phyloP scores from a whole-genome alignment of 2,888 invertebrate genomes.

The Nomada ferruginata region DNA sequence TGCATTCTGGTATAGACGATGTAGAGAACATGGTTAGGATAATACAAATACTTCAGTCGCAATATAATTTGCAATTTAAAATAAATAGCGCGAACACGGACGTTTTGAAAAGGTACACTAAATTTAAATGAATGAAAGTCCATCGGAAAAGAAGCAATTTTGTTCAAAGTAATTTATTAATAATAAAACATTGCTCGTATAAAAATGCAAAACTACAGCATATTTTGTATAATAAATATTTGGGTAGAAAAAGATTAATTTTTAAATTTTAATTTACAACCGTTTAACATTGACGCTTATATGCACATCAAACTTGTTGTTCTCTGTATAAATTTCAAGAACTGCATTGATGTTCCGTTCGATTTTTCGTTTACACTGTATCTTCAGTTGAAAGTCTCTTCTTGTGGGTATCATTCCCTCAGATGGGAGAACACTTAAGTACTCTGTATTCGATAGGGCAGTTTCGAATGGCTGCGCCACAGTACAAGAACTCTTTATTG shows the following conservation, averaged over 20 bases:
- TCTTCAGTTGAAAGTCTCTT: constrained; percentile 72
- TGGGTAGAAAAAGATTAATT: constrained; percentile 10
- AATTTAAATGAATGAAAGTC: neutral
- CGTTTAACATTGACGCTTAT: constrained; percentile 56
- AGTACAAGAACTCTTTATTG: constrained; percentile 68
- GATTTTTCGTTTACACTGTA: constrained; percentile 72
- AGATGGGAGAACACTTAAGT: constrained; percentile 72
- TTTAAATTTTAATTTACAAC: constrained; percentile 35
- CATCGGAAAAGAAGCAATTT: neutral
- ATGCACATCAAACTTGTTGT: constrained; percentile 71
- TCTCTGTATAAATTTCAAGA: constrained; percentile 75
- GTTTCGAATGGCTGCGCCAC: constrained; percentile 76
- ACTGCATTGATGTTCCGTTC: constrained; percentile 68
- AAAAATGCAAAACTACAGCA: constrained; percentile 42
- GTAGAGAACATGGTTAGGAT: constrained; percentile 77
- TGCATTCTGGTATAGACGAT: constrained; percentile 85
- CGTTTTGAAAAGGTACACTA: neutral
- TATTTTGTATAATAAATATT: constrained; percentile 55
- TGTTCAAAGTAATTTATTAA: constrained; percentile 40
- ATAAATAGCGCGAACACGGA: constrained; percentile 66
- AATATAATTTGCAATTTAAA: constrained; percentile 68
- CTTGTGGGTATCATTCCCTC: constrained; percentile 77
- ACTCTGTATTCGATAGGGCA: constrained; percentile 68
- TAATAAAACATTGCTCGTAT: constrained; percentile 47
- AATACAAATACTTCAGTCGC: constrained; percentile 65